These are phyloP conservation scores for Odontocolon sp. DNA, from an alignment of 2,888 invertebrate species.

Conservation along the genomic window DNA sequence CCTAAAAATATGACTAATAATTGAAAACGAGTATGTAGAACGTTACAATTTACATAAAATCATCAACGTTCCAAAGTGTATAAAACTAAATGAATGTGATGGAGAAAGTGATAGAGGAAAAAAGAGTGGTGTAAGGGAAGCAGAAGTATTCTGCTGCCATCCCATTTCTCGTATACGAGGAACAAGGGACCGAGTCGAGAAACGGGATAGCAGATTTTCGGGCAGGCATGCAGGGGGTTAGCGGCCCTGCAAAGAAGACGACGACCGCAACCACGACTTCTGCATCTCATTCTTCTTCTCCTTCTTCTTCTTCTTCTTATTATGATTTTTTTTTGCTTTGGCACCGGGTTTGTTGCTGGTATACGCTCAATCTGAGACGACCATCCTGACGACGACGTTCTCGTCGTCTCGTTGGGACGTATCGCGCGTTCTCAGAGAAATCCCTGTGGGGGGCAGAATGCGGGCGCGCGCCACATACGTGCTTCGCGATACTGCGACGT, in stretches of 20 bases:
- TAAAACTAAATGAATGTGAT: too few species aligned
- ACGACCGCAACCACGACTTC: background rate
- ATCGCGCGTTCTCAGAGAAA: constrained; percentile 12
- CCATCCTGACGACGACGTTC: constrained; percentile 37
- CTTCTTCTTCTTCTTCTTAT: background rate
- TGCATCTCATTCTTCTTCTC: background rate
- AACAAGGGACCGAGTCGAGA: background rate
- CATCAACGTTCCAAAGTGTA: too few species aligned
- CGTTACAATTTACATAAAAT: too few species aligned
- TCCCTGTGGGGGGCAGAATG: background rate
- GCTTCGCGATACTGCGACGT: constrained; percentile 12
- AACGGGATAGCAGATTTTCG: background rate
- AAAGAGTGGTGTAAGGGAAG: too few species aligned
- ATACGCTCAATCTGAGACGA: background rate
- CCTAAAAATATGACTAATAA: too few species aligned
- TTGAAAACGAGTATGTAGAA: too few species aligned
- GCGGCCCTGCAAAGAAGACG: too few species aligned
- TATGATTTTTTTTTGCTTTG: background rate
- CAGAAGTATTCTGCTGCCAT: too few species aligned
- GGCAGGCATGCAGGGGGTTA: background rate
- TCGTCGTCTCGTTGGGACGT: background rate
- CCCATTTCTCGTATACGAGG: too few species aligned
- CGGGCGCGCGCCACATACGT: background rate
- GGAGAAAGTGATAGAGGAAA: too few species aligned
- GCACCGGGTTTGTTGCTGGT: background rate